A percentile compares a stretch with the other conserved stretches of the same genome.
Evolutionary conservation across 2,797 vertebrate genomes (phyloP).

Genomic region (Emys orbicularis): DNA sequence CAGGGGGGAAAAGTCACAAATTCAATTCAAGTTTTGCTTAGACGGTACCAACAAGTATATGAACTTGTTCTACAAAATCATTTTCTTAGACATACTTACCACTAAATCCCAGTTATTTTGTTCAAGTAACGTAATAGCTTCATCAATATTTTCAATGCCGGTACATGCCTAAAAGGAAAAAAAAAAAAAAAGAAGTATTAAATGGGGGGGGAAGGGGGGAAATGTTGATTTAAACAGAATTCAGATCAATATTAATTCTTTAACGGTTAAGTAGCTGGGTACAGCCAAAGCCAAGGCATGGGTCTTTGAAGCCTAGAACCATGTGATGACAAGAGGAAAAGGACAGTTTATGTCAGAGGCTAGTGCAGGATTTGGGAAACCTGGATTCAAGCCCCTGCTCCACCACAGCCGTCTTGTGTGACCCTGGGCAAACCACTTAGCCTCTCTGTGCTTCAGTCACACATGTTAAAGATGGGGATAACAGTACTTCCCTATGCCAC

Average conservation of each 20-base stretch:
- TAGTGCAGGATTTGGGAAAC: background rate
- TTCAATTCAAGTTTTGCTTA: background rate
- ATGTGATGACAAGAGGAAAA: background rate
- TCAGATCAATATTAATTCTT: background rate
- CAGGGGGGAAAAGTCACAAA: background rate
- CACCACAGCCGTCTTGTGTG: background rate
- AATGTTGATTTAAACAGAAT: conserved; percentile 1
- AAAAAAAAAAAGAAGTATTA: conserved; percentile 34
- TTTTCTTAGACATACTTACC: conserved; percentile 88
- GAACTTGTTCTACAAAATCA: conserved; percentile 26
- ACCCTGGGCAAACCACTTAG: conserved; percentile 16
- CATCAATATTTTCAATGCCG: conserved; percentile 99
- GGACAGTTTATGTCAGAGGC: background rate
- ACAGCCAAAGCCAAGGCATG: background rate
- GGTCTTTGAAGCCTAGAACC: background rate
- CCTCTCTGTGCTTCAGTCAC: background rate
- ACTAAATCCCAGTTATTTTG: conserved; percentile 99
- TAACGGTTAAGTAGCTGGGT: background rate
- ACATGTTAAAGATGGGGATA: conserved; percentile 40
- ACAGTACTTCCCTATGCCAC: background rate
- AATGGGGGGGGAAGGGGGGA: conserved; percentile 32
- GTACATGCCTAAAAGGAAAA: conserved; percentile 92
- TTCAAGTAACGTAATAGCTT: conserved; percentile 98
- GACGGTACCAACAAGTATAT: background rate
- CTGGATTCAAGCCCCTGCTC: background rate